Evolutionary conservation across 2,797 vertebrate genomes (phyloP).

Genomic region (Simalia tracyae): DNA sequence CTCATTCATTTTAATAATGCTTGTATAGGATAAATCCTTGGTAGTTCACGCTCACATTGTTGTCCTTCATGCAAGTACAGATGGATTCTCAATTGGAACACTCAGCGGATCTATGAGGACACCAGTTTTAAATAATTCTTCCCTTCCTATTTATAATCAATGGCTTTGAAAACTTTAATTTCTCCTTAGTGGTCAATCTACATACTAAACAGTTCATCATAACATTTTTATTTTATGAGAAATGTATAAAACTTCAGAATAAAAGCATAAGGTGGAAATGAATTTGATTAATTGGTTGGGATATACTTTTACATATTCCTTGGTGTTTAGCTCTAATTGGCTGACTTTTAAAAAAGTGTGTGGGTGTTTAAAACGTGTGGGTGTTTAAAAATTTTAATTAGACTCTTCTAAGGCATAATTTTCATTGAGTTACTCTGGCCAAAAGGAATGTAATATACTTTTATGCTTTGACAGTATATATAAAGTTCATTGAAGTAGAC

Average conservation of each 20-base stretch:
- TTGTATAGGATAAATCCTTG: not conserved
- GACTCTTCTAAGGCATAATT: not conserved
- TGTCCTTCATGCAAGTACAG: constrained; percentile 23
- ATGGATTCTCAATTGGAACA: constrained; percentile 33
- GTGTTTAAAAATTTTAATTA: not conserved
- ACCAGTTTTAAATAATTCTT: constrained; percentile 15
- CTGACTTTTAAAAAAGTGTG: not conserved
- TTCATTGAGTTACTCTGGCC: not conserved
- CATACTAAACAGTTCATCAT: not conserved
- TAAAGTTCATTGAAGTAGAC: not conserved
- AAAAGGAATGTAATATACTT: not conserved
- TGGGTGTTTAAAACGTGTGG: not conserved
- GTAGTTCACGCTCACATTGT: no score
- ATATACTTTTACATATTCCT: not conserved
- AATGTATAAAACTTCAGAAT: not conserved
- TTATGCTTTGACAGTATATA: not conserved
- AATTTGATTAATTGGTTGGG: not conserved
- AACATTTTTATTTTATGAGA: constrained; percentile 3
- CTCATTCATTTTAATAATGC: not conserved
- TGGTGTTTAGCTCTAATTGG: not conserved
- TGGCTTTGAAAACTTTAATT: constrained; percentile 32
- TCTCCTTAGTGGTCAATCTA: constrained; percentile 20
- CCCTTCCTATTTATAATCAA: constrained; percentile 19
- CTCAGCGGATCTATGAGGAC: constrained; percentile 18
- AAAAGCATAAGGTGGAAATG: not conserved